Base-by-base conservation (phyloP, 2,888 invertebrate species). In the Oithona nana region DNA sequence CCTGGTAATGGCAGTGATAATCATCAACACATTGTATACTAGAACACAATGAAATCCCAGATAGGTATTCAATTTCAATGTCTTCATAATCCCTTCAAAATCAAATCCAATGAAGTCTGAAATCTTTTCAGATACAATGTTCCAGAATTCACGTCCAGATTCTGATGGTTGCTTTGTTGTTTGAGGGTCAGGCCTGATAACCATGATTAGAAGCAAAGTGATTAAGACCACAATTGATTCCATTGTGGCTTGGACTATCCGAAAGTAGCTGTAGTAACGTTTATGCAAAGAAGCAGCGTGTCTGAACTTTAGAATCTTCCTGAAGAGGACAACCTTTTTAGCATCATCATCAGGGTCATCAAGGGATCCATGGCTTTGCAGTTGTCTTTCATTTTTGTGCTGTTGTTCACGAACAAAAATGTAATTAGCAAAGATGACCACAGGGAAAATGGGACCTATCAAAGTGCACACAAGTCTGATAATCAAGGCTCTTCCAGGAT, bases 351-450 rank as follows among this genome's bases (percentile, higher is more conserved):
- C n/a, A n/a, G n/a, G n/a, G 39, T 39, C 6, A 11, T 39, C 39
- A 39, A 39, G 6, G 39, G 8, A 11, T 11, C 39, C 54, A 2
- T 20, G 54, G 26, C 28, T 26, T 24, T 59, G 59, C 4, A 59
- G 59, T 24, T 59, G 49, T 26, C 59, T 20, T 26, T 48, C 24
- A 26, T 22, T 22, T 8, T 49, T 59, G 26, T 59, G 50, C 13
- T 48, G 24, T 24, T 49, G 59, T 24, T 48, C 49, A 28, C 24
- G 24, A 50, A 49, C 48, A 28, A 48, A 59, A 24, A 49, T 29
- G 20, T 49, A 29, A 28, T 59, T 59, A n/a, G 59, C 59, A 24
- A 59, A 48, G 22, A 59, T 49, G 26, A 59, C 22, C 24, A 50
- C 50, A 16, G 59, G 59, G 49, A 59, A 49, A 6, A 59, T 26